Percentiles rank a stretch among this genome's conserved stretches.
phyloP scores from a whole-genome alignment of 2,797 vertebrate species.

The Monodelphis domestica region DNA sequence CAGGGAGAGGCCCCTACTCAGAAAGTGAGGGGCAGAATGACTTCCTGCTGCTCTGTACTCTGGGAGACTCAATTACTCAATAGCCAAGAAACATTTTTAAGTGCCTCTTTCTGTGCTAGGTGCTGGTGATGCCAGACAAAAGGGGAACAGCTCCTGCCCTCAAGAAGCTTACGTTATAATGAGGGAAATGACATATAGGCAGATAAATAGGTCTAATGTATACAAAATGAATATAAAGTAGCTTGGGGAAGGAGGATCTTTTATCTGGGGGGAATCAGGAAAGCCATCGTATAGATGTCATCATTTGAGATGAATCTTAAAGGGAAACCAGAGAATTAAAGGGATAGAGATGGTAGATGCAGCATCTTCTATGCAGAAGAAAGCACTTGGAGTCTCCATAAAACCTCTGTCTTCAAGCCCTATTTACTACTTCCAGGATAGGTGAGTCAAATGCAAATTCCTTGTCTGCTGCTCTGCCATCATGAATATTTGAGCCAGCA shows the following conservation, averaged over 20 bases:
- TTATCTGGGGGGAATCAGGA: background rate
- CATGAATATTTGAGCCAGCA: background rate
- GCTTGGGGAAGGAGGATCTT: background rate
- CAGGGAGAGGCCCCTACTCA: background rate
- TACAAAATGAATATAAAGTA: background rate
- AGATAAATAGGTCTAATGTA: background rate
- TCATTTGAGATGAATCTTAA: background rate
- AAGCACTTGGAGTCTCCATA: background rate
- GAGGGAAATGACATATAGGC: background rate
- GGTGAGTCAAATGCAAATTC: background rate
- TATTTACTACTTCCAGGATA: background rate
- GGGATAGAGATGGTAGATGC: background rate
- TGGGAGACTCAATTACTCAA: background rate
- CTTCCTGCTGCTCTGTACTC: background rate
- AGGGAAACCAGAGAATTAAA: too few relatives aligned
- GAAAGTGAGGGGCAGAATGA: background rate
- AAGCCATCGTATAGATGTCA: background rate
- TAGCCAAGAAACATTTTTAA: background rate
- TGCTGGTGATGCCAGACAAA: background rate
- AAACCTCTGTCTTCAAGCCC: background rate
- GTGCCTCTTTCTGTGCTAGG: background rate
- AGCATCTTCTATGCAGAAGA: background rate
- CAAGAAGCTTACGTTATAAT: background rate
- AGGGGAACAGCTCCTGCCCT: background rate
- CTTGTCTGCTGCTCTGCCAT: background rate